phyloP scores from a whole-genome alignment of 2,797 vertebrate species.

The Paratrypauchen microcephalus region DNA sequence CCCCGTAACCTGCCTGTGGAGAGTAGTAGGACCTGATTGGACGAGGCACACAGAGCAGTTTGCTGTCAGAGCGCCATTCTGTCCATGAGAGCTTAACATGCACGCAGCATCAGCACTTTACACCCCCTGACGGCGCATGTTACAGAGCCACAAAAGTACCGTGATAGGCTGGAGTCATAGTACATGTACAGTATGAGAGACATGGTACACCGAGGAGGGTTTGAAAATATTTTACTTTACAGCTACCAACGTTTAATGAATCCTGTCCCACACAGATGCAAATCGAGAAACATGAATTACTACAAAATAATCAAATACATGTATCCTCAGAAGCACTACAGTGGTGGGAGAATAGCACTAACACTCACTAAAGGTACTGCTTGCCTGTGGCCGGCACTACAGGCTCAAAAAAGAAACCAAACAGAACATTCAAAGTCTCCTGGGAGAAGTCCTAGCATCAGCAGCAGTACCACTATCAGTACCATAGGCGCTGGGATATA shows the following conservation, averaged over 20 bases:
- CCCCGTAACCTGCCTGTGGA: constrained; percentile 47
- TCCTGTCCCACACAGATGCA: neutral
- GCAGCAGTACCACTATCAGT: no score
- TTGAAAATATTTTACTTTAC: neutral
- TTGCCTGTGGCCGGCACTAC: no score
- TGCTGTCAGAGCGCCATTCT: constrained; percentile 55
- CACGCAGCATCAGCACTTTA: constrained; percentile 52
- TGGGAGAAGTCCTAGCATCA: no score
- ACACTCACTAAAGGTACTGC: no score
- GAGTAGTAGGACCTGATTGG: constrained; percentile 33
- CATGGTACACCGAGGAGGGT: neutral
- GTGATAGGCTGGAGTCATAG: constrained; percentile 15
- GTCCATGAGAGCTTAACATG: constrained; percentile 33
- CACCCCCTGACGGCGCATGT: constrained; percentile 15
- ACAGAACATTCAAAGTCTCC: no score
- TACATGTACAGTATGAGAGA: neutral
- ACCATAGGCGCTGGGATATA: neutral
- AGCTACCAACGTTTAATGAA: neutral
- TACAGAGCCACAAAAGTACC: constrained; percentile 18
- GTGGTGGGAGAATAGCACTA: neutral
- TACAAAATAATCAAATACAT: neutral
- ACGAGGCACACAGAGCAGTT: constrained; percentile 52
- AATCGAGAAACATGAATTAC: neutral
- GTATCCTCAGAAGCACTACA: neutral
- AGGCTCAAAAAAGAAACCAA: no score